Base-by-base conservation (phyloP, 2,113 vertebrate genomes). In the Dipodomys ordii region DNA sequence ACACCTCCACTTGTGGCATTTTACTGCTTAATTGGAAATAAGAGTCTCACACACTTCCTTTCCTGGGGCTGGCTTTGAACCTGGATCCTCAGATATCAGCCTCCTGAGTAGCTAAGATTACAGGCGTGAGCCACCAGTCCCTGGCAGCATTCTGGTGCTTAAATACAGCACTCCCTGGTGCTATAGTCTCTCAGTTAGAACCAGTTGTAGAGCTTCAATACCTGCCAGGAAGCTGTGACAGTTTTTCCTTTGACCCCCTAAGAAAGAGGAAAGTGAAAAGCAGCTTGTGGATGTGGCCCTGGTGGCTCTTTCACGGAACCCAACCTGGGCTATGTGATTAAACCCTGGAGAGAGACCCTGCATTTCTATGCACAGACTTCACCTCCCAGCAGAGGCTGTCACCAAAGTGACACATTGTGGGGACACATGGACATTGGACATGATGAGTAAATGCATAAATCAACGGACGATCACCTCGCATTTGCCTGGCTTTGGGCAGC, bases 401-500 rank as follows among this genome's bases (percentile, higher is more conserved):
- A 81, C 39, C 46, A 69, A 39, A n/a, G 86, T 22, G 35, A 57
- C 68, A 8, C 10, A 7, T n/a, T 39, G 53, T 71, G 57, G n/a
- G 87, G 77, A 76, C 87, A 67, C 65, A 78, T 23, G 57, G 53
- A 57, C 35, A 3, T 15, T 23, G 57, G 53, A 57, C 35, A 3
- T 15, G 53, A 57, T 57, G 53, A 39, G 85, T 49, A 68, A 44
- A 92, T 72, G 68, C 77, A 86, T 73, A 93, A 85, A 93, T 83
- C 91, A 80, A 69, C 9, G 12, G 67, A 32, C 19, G 39, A 39
- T 95, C 74, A 44, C 84, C 79, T 90, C 49, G 23, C 74, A 68
- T 87, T 92, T 1, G 19, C 95, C 86, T 80, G 93, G 88, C 94
- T 90, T 86, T 87, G 85, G 85, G 83, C 94, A 71, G 67, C 53